phyloP scores from a whole-genome alignment of 2,797 vertebrate species.

The Coregonus suidteri region DNA sequence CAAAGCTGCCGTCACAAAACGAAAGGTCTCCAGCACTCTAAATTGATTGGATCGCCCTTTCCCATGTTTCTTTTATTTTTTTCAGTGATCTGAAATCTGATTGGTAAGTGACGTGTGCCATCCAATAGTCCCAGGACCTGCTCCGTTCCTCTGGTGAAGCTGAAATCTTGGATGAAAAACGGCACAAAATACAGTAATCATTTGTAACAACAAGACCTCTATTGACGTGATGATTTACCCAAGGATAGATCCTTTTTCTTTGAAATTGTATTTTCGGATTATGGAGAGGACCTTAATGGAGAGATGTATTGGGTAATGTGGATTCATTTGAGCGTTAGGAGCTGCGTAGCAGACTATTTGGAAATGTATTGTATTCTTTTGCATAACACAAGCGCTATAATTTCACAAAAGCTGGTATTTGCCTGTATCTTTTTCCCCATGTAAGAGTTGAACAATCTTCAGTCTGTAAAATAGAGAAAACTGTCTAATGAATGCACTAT shows the following conservation, averaged over 20 bases:
- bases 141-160: slow-evolving; percentile 10
- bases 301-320: slow-evolving; percentile 15
- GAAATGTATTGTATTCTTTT: slow-evolving; percentile 40
- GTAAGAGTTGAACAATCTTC: slow-evolving; percentile 48
- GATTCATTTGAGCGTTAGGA: slow-evolving; percentile 23
- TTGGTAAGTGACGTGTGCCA: background rate
- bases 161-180: background rate
- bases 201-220: background rate
- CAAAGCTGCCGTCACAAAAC: slow-evolving; percentile 69
- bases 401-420: slow-evolving; percentile 32
- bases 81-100: slow-evolving; percentile 28
- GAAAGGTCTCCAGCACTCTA: slow-evolving; percentile 19
- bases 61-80: background rate
- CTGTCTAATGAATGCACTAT: slow-evolving; percentile 42
- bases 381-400: slow-evolving; percentile 53
- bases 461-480: slow-evolving; percentile 29
- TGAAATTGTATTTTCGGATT: background rate
- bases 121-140: slow-evolving; percentile 16
- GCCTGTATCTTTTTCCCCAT: slow-evolving; percentile 11
- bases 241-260: background rate
- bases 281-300: slow-evolving; percentile 23
- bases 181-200: background rate
- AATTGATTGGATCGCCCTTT: slow-evolving; percentile 5
- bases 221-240: background rate
- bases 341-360: slow-evolving; percentile 35